A percentile compares a stretch with the other conserved stretches of the same genome.
Evolutionary conservation across 2,113 vertebrate species (phyloP).

Genomic region (Ciconia boyciana): DNA sequence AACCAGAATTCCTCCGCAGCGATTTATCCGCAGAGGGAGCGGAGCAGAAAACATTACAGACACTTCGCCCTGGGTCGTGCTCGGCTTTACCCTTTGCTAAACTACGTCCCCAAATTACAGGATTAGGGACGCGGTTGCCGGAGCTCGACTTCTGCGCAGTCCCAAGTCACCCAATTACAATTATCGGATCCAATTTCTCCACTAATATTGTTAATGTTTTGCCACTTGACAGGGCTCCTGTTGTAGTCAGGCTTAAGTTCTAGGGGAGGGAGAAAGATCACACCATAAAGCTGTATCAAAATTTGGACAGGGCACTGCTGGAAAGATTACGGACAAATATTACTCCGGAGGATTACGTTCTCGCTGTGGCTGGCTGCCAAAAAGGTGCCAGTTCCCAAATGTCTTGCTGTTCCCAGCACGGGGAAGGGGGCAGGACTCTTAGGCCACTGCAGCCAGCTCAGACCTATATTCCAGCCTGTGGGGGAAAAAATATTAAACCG

Average conservation of each 20-base stretch:
- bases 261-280: not conserved
- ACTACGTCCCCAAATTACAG: not conserved
- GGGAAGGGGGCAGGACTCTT: not conserved
- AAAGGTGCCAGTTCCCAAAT: not conserved
- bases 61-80: not conserved
- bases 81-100: not conserved
- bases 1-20: not conserved
- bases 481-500: not conserved
- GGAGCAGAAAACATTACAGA: not conserved
- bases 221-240: not conserved
- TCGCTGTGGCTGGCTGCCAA: not conserved
- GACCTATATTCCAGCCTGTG: not conserved
- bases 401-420: not conserved
- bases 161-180: not conserved
- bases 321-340: not conserved
- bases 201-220: not conserved
- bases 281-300: not conserved
- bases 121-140: accelerated
- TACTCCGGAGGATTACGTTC: not conserved
- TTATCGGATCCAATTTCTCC: not conserved
- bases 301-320: not conserved
- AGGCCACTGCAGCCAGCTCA: not conserved
- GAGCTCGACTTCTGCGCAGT: not conserved
- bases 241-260: not conserved
- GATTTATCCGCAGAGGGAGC: not conserved